Conservation (phyloP, 2,797 vertebrate species). For the Enteromius unitaeniatus region DNA sequence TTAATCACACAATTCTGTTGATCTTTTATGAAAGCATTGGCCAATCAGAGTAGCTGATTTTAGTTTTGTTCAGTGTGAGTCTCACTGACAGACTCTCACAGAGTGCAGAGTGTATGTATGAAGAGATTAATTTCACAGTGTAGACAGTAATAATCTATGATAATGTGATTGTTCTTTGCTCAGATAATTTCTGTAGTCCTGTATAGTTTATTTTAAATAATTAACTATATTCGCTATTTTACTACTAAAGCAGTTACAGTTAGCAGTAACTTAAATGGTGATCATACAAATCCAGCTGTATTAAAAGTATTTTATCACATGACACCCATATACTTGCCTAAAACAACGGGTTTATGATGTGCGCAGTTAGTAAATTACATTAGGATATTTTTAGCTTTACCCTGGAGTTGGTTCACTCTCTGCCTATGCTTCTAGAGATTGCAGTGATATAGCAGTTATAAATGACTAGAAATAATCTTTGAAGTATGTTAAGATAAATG, state of each 20-base stretch:
- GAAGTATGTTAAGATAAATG: background rate
- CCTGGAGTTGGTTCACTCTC: background rate
- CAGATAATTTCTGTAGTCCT: background rate
- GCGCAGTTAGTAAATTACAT: background rate
- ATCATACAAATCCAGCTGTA: background rate
- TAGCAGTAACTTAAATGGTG: background rate
- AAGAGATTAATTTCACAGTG: background rate
- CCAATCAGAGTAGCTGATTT: too few species aligned
- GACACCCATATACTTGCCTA: background rate
- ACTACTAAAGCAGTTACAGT: too few species aligned
- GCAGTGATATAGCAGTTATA: background rate
- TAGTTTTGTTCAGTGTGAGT: background rate
- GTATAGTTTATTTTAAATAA: background rate
- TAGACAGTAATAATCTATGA: background rate
- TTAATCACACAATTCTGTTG: too few species aligned
- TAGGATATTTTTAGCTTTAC: background rate
- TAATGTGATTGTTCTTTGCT: background rate
- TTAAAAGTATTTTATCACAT: background rate
- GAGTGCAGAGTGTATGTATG: background rate
- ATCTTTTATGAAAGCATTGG: too few species aligned
- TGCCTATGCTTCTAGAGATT: background rate
- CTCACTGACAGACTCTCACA: background rate
- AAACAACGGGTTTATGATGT: background rate
- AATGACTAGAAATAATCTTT: background rate
- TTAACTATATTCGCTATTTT: background rate